Conservation (phyloP, 2,888 invertebrate species). For the Pandemis corylana region DNA sequence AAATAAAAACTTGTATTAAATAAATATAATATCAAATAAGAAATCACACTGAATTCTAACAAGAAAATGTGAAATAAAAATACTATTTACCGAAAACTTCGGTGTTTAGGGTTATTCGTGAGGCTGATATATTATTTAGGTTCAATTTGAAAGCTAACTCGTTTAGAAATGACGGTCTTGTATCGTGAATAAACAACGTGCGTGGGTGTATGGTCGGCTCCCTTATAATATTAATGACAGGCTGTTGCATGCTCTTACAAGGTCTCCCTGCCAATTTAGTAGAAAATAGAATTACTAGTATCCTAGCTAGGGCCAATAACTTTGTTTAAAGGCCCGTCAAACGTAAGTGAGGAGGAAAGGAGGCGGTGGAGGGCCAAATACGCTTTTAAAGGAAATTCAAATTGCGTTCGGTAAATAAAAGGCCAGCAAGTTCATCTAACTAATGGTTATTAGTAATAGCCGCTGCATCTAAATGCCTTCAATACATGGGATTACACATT, state of each 20-base stretch:
- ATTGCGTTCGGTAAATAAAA: no score
- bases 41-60: background rate
- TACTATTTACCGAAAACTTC: constrained; percentile 54
- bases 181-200: constrained; percentile 75
- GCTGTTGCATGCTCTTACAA: constrained; percentile 50
- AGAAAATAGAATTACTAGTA: constrained; percentile 7
- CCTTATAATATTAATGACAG: constrained; percentile 72
- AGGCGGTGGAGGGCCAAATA: no score
- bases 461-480: no score
- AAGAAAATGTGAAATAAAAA: constrained; percentile 12
- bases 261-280: constrained; percentile 3
- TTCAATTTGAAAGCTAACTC: constrained; percentile 77
- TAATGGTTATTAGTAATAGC: no score
- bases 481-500: no score
- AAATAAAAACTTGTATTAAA: background rate
- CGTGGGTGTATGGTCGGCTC: constrained; percentile 50
- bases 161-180: constrained; percentile 64
- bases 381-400: no score
- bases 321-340: background rate
- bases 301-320: constrained; percentile 2
- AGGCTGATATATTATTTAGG: constrained; percentile 73
- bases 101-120: constrained; percentile 59
- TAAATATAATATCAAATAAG: constrained; percentile 4
- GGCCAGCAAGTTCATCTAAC: no score
- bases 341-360: background rate